Base-by-base conservation (phyloP, 2,888 invertebrate species). In the Cheilosia scutellata region DNA sequence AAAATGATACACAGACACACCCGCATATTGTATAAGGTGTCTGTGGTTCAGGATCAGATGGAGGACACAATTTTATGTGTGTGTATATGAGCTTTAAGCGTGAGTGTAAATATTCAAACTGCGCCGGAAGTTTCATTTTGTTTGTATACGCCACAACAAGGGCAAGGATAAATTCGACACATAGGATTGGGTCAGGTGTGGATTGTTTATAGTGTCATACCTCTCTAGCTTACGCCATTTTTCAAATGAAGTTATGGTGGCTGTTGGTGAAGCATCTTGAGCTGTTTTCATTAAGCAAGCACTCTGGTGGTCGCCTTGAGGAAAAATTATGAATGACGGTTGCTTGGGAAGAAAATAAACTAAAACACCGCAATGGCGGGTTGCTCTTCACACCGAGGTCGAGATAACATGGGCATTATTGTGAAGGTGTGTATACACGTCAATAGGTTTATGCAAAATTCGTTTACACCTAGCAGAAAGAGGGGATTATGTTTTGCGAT, bases 251-350 rank as follows among this genome's bases (percentile, higher is more conserved):
- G 27, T 37, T 11, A 29, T 25, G 37, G 40, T 60, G 68, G 51
- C 53, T 68, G 60, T 76, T 76, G 44, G 66, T 42, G 44, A 53
- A 68, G 53, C 42, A 60, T 68, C 76, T 68, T 66, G 76, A 68
- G 58, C 25, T 51, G 31, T 53, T 60, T 76, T 58, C 76, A 76
- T 60, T 58, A 66, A 49, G 42, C 58, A 37, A 49, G 60, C 51
- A 62, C 57, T 66, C 66, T 66, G 42, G 42, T 9, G 65, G 65
- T 47, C 37, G 47, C 57, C 47, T 57, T 75, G 68, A 62, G 51
- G 20, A 62, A 51, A 20, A 25, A 60, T 47, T 9, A 58, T 49
- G 33, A 27, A 70, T 55, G 40, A 9, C 9, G 7, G 25, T 6
- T 51, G 55, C 31, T 11, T 47, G 16, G 20, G 11, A 29, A 27